Conservation (phyloP, 2,888 invertebrate species). For the Lochmaea capreae region DNA sequence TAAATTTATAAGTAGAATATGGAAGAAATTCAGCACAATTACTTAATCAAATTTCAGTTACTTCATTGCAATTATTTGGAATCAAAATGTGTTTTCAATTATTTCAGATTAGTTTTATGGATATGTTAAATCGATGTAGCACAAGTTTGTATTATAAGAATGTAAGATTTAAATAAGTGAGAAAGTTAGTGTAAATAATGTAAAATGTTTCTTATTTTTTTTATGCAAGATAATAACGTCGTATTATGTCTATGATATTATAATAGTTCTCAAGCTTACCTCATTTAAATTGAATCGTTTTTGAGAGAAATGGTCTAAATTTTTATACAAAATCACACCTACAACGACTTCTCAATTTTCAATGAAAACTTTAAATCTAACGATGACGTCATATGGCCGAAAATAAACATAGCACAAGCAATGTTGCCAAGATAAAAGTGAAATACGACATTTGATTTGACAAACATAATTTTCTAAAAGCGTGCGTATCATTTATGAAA, state of each 20-base stretch:
- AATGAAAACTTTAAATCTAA: conserved; percentile 35
- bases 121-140: conserved; percentile 10
- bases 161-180: background rate
- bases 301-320: conserved; percentile 6
- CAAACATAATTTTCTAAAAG: background rate
- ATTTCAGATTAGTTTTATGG: background rate
- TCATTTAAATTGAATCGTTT: conserved; percentile 21
- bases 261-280: conserved; percentile 11
- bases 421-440: conserved; percentile 17
- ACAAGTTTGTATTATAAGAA: background rate
- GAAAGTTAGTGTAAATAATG: background rate
- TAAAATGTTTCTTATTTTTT: background rate
- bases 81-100: background rate
- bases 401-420: conserved; percentile 26
- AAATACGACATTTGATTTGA: background rate
- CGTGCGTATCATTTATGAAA: background rate
- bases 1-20: conserved; percentile 11
- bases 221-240: background rate
- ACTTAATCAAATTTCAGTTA: background rate
- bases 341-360: conserved; percentile 23
- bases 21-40: background rate
- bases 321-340: conserved; percentile 34
- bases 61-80: background rate
- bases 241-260: background rate
- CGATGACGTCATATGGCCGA: conserved; percentile 42